Evolutionary conservation across 2,888 invertebrate genomes (phyloP), one percentile per base, ranked within the genome.

Genomic region (Conops quadrifasciatus): DNA sequence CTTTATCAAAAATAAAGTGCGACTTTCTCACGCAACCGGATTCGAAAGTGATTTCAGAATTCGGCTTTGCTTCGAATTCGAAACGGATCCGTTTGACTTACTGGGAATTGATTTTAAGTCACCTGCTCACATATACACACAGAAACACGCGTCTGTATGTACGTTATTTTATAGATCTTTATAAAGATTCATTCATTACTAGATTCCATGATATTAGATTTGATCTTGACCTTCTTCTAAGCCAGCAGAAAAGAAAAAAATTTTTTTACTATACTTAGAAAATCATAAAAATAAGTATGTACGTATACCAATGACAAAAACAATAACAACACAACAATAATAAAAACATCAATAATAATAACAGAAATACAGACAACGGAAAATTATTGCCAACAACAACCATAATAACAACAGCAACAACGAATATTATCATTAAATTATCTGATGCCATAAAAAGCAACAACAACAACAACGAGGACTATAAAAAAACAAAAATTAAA

Each of bases 201-300:
- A 53, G 21, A 53, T 21, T 24, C 58, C 4, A 36, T 36, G 36
- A 28, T 28, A 43, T 43, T 19, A 66, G 58, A 67, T 58, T 67
- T 45, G 67, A 56, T 67, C 67, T 67, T 67, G 67, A 67, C 67
- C 67, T 67, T 67, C 56, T 67, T 67, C 43, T 30, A 16, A 56
- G 67, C 58, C 58, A 67, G 45, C 66, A 58, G 45, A 58, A 36
- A 36, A 7, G 9, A 36, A 67, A 67, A 36, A 9, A 36, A n/a
- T n/a, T n/a, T n/a, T n/a, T n/a, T n/a, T n/a, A n/a, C n/a, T n/a
- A 26, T 66, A 53, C 67, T 56, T 67, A 58, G 67, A 67, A 58
- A 58, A 24, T 58, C 49, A 45, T 67, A 67, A 58, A 67, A 67
- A 30, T 15, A 45, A 49, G 21, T 21, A 62, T 15, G 19, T 19